Conservation (phyloP, 2,113 vertebrate genomes). For the Tursiops truncatus region DNA sequence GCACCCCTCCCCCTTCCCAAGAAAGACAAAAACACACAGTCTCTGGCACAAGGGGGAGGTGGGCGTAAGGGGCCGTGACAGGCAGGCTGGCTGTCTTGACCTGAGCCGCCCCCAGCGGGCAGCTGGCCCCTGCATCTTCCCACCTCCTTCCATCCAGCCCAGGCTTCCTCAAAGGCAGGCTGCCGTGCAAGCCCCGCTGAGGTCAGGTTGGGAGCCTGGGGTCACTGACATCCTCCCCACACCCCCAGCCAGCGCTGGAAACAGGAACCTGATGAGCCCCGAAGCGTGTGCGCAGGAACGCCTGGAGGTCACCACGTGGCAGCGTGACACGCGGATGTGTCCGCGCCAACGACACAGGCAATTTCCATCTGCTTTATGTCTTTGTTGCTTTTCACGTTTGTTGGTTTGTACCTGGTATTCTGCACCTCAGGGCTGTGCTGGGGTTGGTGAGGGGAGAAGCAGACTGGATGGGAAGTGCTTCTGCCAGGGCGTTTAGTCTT, state of each 20-base stretch:
- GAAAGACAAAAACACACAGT: constrained; percentile 64
- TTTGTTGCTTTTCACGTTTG: neutral
- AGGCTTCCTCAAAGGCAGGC: neutral
- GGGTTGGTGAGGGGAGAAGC: neutral
- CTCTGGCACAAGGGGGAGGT: constrained; percentile 42
- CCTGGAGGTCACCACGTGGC: neutral
- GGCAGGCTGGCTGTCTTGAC: constrained; percentile 42
- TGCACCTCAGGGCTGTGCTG: neutral
- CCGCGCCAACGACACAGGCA: neutral
- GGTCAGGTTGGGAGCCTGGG: neutral
- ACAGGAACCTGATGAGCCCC: neutral
- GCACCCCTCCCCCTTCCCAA: neutral
- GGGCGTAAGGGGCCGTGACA: constrained; percentile 70
- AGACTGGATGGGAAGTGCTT: neutral
- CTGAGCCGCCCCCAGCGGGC: constrained; percentile 38
- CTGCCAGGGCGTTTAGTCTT: neutral
- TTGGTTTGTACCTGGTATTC: neutral
- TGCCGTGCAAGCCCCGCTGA: neutral
- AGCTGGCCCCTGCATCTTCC: neutral
- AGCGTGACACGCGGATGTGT: neutral
- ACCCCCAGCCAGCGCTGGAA: neutral
- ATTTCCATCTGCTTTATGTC: neutral
- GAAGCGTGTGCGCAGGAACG: fast-evolving
- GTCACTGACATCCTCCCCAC: neutral
- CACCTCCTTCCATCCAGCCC: neutral